These are phyloP conservation scores for Solenopsis fugax DNA, from an alignment of 1,140 invertebrate species.

Conservation along the genomic window DNA sequence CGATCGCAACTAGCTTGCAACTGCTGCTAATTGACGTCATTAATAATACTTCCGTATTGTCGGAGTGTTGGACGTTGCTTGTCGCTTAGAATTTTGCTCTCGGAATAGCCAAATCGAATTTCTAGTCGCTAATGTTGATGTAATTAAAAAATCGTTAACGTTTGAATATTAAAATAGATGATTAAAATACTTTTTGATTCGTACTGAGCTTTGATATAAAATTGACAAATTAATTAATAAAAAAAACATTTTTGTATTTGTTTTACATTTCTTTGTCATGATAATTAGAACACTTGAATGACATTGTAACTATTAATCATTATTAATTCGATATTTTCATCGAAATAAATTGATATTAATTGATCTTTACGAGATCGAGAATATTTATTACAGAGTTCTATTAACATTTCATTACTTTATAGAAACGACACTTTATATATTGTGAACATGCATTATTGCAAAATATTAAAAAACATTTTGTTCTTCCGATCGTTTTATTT, in stretches of 20 bases:
- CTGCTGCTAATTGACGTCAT: slow-evolving; percentile 60
- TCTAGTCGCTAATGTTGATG: not conserved
- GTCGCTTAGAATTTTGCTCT: not conserved
- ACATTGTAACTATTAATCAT: not conserved
- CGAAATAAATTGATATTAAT: not conserved
- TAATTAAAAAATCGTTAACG: not conserved
- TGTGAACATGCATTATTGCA: not conserved
- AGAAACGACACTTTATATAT: not conserved
- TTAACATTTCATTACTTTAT: not conserved
- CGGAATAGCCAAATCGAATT: not conserved
- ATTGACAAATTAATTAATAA: not conserved
- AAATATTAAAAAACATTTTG: not conserved
- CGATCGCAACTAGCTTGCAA: slow-evolving; percentile 58
- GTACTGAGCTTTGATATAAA: not conserved
- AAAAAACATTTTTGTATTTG: not conserved
- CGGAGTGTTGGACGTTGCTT: not conserved
- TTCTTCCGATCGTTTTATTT: not conserved
- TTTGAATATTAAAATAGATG: not conserved
- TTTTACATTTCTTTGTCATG: not conserved
- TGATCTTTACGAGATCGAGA: not conserved
- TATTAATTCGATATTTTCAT: not conserved
- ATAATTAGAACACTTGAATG: not conserved
- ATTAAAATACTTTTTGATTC: not conserved
- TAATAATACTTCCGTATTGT: slow-evolving; percentile 20
- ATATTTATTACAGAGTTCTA: not conserved